phyloP scores from a whole-genome alignment of 2,113 vertebrate genomes.

The Calyptomena viridis region DNA sequence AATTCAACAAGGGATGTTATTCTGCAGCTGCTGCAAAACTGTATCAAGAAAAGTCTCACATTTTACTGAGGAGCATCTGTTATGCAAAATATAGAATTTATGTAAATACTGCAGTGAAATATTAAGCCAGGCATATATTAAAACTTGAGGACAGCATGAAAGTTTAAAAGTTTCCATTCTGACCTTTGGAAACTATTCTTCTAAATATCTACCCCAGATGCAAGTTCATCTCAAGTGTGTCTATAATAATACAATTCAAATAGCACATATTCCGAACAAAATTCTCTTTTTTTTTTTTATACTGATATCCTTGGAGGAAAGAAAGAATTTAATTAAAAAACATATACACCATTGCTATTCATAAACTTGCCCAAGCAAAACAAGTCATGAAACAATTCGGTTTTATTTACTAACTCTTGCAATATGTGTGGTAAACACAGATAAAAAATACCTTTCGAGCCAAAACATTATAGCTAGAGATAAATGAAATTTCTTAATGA shows the following conservation, averaged over 20 bases:
- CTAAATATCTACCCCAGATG: not conserved
- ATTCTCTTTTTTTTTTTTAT: not conserved
- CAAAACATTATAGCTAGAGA: not conserved
- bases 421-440: not conserved
- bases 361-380: not conserved
- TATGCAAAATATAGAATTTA: not conserved
- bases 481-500: not conserved
- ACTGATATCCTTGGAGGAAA: not conserved
- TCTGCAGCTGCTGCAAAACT: not conserved
- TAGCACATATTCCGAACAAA: not conserved
- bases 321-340: slow-evolving; percentile 24
- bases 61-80: not conserved
- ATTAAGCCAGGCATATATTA: not conserved
- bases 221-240: not conserved
- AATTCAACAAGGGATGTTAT: not conserved
- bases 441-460: not conserved
- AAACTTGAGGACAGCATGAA: not conserved
- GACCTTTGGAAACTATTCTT: not conserved
- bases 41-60: not conserved
- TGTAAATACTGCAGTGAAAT: not conserved
- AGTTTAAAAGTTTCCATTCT: not conserved
- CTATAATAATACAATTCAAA: not conserved
- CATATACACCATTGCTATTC: not conserved
- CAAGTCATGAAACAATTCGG: not conserved
- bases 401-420: slow-evolving; percentile 12